These are phyloP conservation scores for Nannoperca australis DNA, from an alignment of 2,797 vertebrate genomes.

Conservation along the genomic window DNA sequence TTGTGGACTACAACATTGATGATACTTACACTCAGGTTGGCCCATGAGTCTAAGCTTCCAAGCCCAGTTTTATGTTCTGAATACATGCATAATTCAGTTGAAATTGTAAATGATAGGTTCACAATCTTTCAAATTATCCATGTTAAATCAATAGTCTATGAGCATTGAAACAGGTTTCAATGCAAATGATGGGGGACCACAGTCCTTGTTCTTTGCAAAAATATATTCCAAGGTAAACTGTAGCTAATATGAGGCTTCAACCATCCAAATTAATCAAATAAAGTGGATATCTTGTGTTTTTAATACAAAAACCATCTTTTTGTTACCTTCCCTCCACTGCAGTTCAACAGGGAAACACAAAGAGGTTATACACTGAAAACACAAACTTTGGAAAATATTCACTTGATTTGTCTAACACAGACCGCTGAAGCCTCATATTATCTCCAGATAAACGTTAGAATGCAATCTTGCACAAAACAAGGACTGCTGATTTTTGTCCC, in stretches of 20 bases:
- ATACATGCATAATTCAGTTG: not conserved
- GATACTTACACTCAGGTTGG: slow-evolving; percentile 94
- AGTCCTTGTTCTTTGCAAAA: not conserved
- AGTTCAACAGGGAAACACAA: not conserved
- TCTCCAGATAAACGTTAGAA: not conserved
- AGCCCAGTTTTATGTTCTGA: not conserved
- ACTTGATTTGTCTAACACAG: not conserved
- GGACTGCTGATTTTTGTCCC: too few relatives aligned
- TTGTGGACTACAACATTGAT: slow-evolving; percentile 86
- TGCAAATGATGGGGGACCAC: not conserved
- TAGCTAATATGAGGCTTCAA: not conserved
- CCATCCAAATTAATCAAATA: not conserved
- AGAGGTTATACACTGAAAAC: too few relatives aligned
- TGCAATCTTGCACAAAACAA: too few relatives aligned
- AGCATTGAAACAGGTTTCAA: not conserved
- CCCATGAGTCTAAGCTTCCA: not conserved
- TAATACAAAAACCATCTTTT: not conserved
- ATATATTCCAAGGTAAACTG: not conserved
- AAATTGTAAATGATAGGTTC: not conserved
- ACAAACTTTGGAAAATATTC: not conserved
- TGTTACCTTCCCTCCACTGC: not conserved
- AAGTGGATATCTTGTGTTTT: not conserved
- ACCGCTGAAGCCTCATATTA: not conserved
- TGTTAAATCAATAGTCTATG: not conserved
- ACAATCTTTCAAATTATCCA: not conserved